Evolutionary conservation across 2,888 invertebrate genomes (phyloP).

Genomic region (Brenthis daphne): DNA sequence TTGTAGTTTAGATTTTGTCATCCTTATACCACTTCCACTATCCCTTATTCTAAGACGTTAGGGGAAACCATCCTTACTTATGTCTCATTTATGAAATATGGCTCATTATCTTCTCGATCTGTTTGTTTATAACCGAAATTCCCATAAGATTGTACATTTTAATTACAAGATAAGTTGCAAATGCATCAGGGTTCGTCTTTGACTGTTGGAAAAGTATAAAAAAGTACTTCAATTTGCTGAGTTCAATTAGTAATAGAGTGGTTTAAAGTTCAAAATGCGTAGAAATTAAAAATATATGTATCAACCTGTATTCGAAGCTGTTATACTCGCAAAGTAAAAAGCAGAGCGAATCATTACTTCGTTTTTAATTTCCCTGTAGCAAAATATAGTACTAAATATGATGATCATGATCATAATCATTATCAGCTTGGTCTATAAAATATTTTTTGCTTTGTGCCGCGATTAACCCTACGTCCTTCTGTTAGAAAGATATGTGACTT

Average conservation of each 20-base stretch:
- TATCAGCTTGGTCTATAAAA: no score
- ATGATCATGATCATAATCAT: no score
- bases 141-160: slow-evolving; percentile 29
- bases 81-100: slow-evolving; percentile 40
- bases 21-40: background rate
- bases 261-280: background rate
- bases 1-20: background rate
- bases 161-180: slow-evolving; percentile 11
- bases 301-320: no score
- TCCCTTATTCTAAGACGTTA: slow-evolving; percentile 19
- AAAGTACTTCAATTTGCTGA: background rate
- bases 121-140: slow-evolving; percentile 31
- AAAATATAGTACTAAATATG: no score
- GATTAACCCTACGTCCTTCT: no score
- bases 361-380: no score
- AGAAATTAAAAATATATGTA: background rate
- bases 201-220: background rate
- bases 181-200: no score
- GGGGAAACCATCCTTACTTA: slow-evolving; percentile 10
- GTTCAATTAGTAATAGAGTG: background rate
- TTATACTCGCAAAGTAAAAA: no score
- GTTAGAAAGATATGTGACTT: no score
- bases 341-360: no score
- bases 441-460: no score
- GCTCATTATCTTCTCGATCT: slow-evolving; percentile 45